Evolutionary conservation across 2,888 invertebrate species (phyloP).

Genomic region (Lagria hirta): DNA sequence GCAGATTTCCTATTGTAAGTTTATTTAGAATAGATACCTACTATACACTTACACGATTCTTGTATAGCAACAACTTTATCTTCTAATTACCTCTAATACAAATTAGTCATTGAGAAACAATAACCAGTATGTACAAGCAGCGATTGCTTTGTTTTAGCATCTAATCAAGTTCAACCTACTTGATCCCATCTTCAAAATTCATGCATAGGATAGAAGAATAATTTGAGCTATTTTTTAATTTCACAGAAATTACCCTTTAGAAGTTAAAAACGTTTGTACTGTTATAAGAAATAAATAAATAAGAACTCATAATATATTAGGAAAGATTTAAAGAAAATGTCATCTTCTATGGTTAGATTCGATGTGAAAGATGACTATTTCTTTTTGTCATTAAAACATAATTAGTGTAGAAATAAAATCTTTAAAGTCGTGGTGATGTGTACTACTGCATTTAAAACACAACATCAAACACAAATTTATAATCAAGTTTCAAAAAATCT

Average conservation of each 20-base stretch:
- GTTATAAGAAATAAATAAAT: conserved; percentile 7
- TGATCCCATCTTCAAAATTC: conserved; percentile 24
- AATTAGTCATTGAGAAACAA: conserved; percentile 9
- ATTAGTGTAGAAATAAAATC: too few relatives aligned
- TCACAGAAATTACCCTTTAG: conserved; percentile 29
- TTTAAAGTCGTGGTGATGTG: too few relatives aligned
- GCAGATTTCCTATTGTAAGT: conserved; percentile 16
- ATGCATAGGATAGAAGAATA: conserved; percentile 13
- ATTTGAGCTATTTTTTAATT: conserved; percentile 21
- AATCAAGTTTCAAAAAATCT: too few relatives aligned
- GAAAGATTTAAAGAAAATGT: too few relatives aligned
- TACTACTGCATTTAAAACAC: too few relatives aligned
- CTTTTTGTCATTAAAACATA: too few relatives aligned
- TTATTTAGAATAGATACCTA: conserved; percentile 14
- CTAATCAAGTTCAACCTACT: conserved; percentile 17
- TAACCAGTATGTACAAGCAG: conserved; percentile 13
- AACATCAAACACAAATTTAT: too few relatives aligned
- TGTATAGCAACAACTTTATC: conserved; percentile 16
- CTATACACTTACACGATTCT: conserved; percentile 21
- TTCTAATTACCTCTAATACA: conserved; percentile 15
- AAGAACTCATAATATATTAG: too few relatives aligned
- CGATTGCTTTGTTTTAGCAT: conserved; percentile 7
- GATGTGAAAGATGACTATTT: too few relatives aligned
- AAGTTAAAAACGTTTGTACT: conserved; percentile 22
- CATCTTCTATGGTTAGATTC: too few relatives aligned